These are phyloP conservation scores for Sorex maritimensis DNA, from an alignment of 2,797 vertebrate species.

Conservation along the genomic window DNA sequence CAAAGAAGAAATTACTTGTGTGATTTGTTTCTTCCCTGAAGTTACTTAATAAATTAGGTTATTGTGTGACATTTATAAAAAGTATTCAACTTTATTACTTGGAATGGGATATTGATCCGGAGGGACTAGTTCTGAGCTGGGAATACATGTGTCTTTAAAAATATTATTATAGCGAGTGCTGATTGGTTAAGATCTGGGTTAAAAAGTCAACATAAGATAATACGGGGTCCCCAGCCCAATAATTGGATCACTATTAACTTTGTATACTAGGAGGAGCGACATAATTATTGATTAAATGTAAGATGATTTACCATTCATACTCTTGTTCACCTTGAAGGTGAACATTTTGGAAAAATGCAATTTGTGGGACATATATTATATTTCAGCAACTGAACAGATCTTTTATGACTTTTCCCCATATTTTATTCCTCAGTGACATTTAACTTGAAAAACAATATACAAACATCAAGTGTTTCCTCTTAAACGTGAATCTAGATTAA, in stretches of 20 bases:
- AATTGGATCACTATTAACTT: not conserved
- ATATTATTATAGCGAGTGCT: not conserved
- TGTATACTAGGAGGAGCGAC: not conserved
- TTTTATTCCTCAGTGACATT: not conserved
- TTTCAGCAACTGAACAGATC: not conserved
- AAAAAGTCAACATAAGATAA: slow-evolving; percentile 10
- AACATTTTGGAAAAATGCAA: not conserved
- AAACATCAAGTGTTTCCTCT: too few species aligned
- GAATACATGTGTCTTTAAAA: not conserved
- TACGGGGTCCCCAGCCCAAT: not conserved
- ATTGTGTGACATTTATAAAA: slow-evolving; percentile 43
- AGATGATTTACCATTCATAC: not conserved
- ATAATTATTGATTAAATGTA: not conserved
- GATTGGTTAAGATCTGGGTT: slow-evolving; percentile 13
- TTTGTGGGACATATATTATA: not conserved
- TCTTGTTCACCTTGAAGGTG: not conserved
- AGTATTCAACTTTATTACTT: not conserved
- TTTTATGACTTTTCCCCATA: not conserved
- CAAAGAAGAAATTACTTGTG: not conserved
- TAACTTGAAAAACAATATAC: not conserved
- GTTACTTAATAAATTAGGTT: not conserved
- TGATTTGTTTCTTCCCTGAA: not conserved
- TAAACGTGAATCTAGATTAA: too few species aligned
- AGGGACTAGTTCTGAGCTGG: not conserved
- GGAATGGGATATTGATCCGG: slow-evolving; percentile 26